Evolutionary conservation across 2,888 invertebrate genomes (phyloP).

Genomic region (Trachelus stipa): DNA sequence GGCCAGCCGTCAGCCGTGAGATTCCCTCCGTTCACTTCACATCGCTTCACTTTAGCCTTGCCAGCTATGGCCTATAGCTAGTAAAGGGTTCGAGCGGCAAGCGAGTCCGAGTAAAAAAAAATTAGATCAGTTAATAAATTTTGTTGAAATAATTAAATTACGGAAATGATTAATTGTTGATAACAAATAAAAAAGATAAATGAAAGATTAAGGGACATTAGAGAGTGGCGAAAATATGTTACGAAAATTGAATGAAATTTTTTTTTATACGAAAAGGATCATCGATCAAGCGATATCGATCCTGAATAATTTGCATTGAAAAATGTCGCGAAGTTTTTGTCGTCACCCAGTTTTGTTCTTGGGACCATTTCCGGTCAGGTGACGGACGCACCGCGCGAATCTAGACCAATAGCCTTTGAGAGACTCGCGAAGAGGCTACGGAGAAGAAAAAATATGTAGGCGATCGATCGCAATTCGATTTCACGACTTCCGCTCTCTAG

Average conservation of each 20-base stretch:
- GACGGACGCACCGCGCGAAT: conserved; percentile 1
- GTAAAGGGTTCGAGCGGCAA: conserved; percentile 19
- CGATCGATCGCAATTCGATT: not conserved
- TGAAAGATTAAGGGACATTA: too few species aligned
- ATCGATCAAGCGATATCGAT: not conserved
- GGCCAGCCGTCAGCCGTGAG: conserved; percentile 65
- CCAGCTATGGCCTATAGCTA: conserved; percentile 21
- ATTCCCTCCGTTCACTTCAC: conserved; percentile 57
- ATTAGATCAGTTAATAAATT: not conserved
- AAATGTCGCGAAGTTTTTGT: not conserved
- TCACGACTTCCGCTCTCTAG: conserved; percentile 5
- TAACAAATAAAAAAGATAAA: too few species aligned
- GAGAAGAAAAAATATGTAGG: conserved; percentile 6
- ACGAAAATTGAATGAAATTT: not conserved
- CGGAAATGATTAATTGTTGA: not conserved
- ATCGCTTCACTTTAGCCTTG: conserved; percentile 47
- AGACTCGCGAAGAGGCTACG: conserved; percentile 12
- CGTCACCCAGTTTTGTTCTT: not conserved
- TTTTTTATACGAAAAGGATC: not conserved
- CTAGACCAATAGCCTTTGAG: conserved; percentile 12
- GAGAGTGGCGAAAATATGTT: not conserved
- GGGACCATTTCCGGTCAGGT: not conserved
- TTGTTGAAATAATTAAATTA: not conserved
- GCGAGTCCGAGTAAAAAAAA: conserved; percentile 24
- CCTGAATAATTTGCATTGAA: not conserved